A percentile compares a stretch with the other conserved stretches of the same genome.
These are phyloP conservation scores for Heliconius eleuchia DNA, from an alignment of 1,140 invertebrate species.

Conservation along the genomic window DNA sequence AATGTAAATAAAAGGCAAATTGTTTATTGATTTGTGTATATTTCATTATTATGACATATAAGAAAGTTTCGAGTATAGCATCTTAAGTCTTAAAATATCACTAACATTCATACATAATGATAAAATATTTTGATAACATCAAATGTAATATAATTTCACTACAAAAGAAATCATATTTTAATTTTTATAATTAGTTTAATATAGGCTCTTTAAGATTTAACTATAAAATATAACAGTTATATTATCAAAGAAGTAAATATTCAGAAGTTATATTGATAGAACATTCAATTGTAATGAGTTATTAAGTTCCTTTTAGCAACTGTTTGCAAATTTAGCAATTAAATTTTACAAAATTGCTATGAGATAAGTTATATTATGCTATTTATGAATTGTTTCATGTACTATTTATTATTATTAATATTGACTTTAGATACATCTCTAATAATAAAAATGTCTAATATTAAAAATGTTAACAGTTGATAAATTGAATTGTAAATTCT, in stretches of 20 bases:
- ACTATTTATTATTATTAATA: background rate
- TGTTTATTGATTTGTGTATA: conserved; percentile 1
- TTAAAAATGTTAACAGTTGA: background rate
- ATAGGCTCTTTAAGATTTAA: background rate
- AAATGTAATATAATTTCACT: background rate
- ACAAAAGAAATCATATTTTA: background rate
- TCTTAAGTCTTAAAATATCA: conserved; percentile 13
- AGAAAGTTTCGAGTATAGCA: conserved; percentile 5
- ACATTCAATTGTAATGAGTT: background rate
- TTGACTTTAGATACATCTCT: background rate
- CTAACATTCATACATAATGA: conserved; percentile 3
- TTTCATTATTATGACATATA: conserved; percentile 7
- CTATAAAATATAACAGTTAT: background rate
- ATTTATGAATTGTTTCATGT: background rate
- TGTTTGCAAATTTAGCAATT: background rate
- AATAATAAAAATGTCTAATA: background rate
- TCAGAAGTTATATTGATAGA: background rate
- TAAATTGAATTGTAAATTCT: no score
- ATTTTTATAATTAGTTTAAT: background rate
- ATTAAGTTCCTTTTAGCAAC: background rate
- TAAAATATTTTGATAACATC: background rate
- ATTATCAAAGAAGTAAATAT: background rate
- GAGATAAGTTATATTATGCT: background rate
- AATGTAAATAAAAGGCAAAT: background rate
- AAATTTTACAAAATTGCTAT: background rate